Base-by-base conservation (phyloP, 2,888 invertebrate species). In the Diarsia brunnea region DNA sequence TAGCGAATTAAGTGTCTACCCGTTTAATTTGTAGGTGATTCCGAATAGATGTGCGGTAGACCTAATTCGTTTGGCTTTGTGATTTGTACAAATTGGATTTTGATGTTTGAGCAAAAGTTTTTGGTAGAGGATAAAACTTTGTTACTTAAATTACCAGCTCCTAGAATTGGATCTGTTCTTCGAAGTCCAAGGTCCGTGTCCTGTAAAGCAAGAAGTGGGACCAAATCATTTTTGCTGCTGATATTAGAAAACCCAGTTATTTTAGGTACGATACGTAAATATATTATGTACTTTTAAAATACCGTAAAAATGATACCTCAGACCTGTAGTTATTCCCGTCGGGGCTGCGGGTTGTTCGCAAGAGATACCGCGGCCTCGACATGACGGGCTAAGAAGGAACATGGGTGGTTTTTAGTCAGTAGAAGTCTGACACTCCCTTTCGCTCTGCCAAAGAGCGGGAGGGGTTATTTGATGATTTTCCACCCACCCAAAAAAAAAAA, bases 1-100 rank as follows among this genome's bases (percentile, higher is more conserved):
- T 84, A 84, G 80, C 79, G 67, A 78, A 87, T 88, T 88, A 87
- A 85, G 67, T 76, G 78, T 88, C 75, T 83, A 76, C 67, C 55
- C 76, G 51, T 74, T 88, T 84, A 82, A 86, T 86, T 81, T 84
- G 71, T 64, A 73, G 70, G 65, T 73, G 73, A 73, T 81, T 76
- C 64, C 58, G 61, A 47, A 72, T 81, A 77, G 72, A 76, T 73
- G 69, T 84, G 84, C 43, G 73, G 69, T 78, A 75, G 78, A 79
- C n/a, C 63, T 73, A 86, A 87, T 88, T 86, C 5, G 75, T 78
- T 80, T 70, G 73, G 73, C 72, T 80, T 67, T 74, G 65, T 76
- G 70, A 80, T 88, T 79, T 81, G 60, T 67, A 65, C 60, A 70
- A 75, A 83, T 84, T 84, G 71, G 70, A 24, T 86, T 78, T 69